These are phyloP conservation scores for Sarcoramphus papa DNA, from an alignment of 2,797 vertebrate genomes.

Conservation along the genomic window DNA sequence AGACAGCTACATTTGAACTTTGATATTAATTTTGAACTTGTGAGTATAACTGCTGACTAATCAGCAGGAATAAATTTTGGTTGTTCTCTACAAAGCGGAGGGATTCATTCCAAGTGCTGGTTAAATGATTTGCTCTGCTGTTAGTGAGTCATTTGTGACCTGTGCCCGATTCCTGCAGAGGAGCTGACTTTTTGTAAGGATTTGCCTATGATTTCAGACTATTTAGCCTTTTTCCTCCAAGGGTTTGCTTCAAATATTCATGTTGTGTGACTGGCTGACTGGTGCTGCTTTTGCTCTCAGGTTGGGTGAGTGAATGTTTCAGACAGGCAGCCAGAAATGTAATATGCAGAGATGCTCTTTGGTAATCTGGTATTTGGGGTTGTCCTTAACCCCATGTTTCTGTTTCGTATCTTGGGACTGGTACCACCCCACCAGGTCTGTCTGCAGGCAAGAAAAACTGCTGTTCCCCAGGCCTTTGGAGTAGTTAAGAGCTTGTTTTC, in stretches of 20 bases:
- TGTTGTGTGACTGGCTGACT: background rate
- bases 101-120: background rate
- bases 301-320: background rate
- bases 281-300: background rate
- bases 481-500: background rate
- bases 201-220: constrained; percentile 21
- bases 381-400: background rate
- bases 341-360: background rate
- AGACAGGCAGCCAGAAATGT: background rate
- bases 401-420: background rate
- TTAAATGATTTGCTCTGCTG: constrained; percentile 21
- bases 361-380: background rate
- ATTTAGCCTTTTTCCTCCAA: background rate
- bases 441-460: background rate
- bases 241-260: constrained; percentile 3
- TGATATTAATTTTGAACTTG: constrained; percentile 15
- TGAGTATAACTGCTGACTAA: constrained; percentile 42
- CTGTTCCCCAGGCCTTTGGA: background rate
- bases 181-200: background rate
- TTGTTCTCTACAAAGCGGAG: background rate
- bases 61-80: constrained; percentile 26
- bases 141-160: constrained; percentile 44
- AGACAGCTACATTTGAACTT: constrained; percentile 39
- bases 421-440: background rate
- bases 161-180: constrained; percentile 7